Evolutionary conservation across 2,113 vertebrate species (phyloP).

Genomic region (Eretmochelys imbricata): DNA sequence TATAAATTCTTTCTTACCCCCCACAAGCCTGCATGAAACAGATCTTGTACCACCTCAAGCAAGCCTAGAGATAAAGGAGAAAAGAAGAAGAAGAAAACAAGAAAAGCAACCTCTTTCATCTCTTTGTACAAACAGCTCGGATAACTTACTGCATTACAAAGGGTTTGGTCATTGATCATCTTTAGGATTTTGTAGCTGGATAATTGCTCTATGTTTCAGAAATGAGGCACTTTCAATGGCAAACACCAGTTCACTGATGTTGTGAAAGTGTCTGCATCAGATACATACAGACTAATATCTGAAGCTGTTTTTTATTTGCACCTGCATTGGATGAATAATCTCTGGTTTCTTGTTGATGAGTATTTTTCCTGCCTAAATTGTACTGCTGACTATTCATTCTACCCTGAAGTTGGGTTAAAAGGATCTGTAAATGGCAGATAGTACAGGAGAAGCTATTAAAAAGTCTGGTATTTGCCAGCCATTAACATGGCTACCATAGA

Average conservation of each 20-base stretch:
- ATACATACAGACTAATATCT: not conserved
- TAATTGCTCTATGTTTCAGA: conserved; percentile 63
- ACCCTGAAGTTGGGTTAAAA: conserved; percentile 59
- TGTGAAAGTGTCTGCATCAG: not conserved
- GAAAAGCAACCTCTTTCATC: conserved; percentile 45
- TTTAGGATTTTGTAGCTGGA: conserved; percentile 57
- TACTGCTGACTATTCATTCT: conserved; percentile 58
- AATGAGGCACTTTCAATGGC: conserved; percentile 72
- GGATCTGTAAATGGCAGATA: conserved; percentile 17
- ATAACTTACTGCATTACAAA: conserved; percentile 56
- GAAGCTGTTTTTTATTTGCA: conserved; percentile 54
- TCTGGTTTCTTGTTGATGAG: conserved; percentile 50
- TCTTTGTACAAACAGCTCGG: conserved; percentile 45
- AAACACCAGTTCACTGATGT: conserved; percentile 56
- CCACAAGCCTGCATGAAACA: conserved; percentile 49
- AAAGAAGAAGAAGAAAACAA: conserved; percentile 46
- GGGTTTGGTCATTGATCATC: conserved; percentile 61
- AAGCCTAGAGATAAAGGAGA: conserved; percentile 52
- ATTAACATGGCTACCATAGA: conserved; percentile 57
- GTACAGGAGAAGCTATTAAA: conserved; percentile 53
- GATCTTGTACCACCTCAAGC: conserved; percentile 50
- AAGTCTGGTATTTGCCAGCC: conserved; percentile 45
- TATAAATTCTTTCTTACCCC: conserved; percentile 58
- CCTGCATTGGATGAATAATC: conserved; percentile 41
- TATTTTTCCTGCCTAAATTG: conserved; percentile 53